These are phyloP conservation scores for Hedychridium roseum DNA, from an alignment of 2,888 invertebrate species.

Conservation along the genomic window DNA sequence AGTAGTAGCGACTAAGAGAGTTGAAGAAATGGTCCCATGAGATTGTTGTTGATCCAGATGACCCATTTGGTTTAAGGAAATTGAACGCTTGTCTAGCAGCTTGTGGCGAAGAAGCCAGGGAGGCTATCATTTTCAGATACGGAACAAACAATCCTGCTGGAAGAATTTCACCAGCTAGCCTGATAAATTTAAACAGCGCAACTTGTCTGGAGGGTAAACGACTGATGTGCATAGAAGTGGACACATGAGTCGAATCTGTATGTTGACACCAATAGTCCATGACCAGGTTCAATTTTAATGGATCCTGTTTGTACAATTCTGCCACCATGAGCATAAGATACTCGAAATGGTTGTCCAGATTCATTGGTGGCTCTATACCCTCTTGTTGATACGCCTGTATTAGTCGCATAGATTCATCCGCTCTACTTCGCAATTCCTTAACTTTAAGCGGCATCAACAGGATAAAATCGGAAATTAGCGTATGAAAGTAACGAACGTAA, in stretches of 20 bases:
- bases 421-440: conserved; percentile 81
- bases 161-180: conserved; percentile 85
- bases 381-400: conserved; percentile 78
- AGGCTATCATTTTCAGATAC: conserved; percentile 86
- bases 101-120: conserved; percentile 78
- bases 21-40: conserved; percentile 88
- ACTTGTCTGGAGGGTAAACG: conserved; percentile 73
- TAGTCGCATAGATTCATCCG: conserved; percentile 88
- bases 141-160: conserved; percentile 85
- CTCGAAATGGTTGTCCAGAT: conserved; percentile 82
- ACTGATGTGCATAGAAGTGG: conserved; percentile 53
- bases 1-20: conserved; percentile 78
- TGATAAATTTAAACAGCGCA: conserved; percentile 89
- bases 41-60: conserved; percentile 67
- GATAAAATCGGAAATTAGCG: conserved; percentile 89
- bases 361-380: conserved; percentile 79
- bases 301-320: conserved; percentile 80
- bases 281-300: conserved; percentile 73
- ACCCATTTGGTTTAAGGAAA: conserved; percentile 74
- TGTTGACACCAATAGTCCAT: conserved; percentile 84
- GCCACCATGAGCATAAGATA: conserved; percentile 82
- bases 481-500: conserved; percentile 83
- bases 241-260: conserved; percentile 59
- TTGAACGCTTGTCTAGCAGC: conserved; percentile 83
- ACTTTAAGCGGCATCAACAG: conserved; percentile 92